Base-by-base conservation (phyloP, 2,888 invertebrate genomes). In the Argyra leucocephala region DNA sequence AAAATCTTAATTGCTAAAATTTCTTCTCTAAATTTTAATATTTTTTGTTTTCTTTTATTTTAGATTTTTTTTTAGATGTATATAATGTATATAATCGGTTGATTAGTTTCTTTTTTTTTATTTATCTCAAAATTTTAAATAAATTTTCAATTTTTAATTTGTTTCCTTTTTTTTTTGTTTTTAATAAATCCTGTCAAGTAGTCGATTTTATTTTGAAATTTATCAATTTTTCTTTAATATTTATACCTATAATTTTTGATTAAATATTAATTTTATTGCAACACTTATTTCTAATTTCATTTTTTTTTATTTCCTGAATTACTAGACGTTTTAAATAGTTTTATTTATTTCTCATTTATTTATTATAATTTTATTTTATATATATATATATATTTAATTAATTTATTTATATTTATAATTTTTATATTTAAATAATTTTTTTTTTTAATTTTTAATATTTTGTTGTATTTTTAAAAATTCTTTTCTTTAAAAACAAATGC, bases 231-330 rank as follows among this genome's bases (percentile, higher is more conserved):
- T 31, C 31, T 31, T 31, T 48, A 48, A 48, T 48, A 48, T 48
- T 48, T 48, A 48, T 48, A 48, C n/a, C 48, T 48, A 48, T 31
- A 48, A 18, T 48, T 48, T 48, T 48, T 48, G 48, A 48, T 48
- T 48, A 48, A 48, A 48, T 48, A 48, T 48, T 48, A 48, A 48
- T 48, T 48, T 48, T 48, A 48, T 48, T 48, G 48, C 48, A 48
- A 48, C 48, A 48, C 48, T 48, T 48, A 48, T 48, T 48, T 48
- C 48, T 48, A 48, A 18, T 9, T 26, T 31, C 12, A 10, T 31
- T 31, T 31, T 31, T 31, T 31, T 48, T 5, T 48, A 18, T 48
- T 48, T 5, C 48, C 48, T 48, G 48, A 48, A 48, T 48, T 48
- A 48, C 48, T 48, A 48, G 15, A 48, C 18, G 48, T 18, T 48